Conservation (phyloP, 2,797 vertebrate genomes). For the Botia kubotai region DNA sequence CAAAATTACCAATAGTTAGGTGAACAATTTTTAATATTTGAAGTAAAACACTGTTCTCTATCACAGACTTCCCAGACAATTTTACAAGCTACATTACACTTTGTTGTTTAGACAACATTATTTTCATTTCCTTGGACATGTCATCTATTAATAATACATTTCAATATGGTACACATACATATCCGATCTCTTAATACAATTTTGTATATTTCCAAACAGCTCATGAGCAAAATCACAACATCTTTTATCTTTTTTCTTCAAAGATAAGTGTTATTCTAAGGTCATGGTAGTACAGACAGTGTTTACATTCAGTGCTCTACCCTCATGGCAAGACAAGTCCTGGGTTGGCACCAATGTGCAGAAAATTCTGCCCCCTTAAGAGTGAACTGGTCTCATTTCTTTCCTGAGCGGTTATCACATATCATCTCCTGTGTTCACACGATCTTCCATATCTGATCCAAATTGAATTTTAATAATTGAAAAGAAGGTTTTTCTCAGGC, state of each 20-base stretch:
- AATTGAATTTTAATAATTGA: conserved; percentile 88
- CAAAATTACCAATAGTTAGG: background rate
- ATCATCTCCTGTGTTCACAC: conserved; percentile 65
- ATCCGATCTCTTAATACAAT: conserved; percentile 1
- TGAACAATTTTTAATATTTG: background rate
- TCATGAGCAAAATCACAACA: background rate
- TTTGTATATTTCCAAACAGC: background rate
- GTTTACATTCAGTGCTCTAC: conserved; percentile 12
- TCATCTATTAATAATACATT: conserved; percentile 9
- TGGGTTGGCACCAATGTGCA: background rate
- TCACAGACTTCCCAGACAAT: background rate
- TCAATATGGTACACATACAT: background rate
- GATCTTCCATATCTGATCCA: conserved; percentile 66
- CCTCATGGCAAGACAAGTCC: background rate
- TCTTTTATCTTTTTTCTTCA: too few species aligned
- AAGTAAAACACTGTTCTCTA: conserved; percentile 1
- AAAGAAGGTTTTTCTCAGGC: conserved; percentile 71
- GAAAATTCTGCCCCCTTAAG: conserved; percentile 4
- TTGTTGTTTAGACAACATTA: background rate
- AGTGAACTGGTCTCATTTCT: conserved; percentile 63
- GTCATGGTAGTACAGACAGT: background rate
- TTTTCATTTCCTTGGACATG: background rate
- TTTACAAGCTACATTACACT: background rate
- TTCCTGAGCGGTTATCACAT: conserved; percentile 60
- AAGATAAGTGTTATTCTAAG: background rate